Percentiles rank a stretch among this genome's conserved stretches.
phyloP scores from a whole-genome alignment of 2,888 invertebrate species.

The Hofmannophila pseudospretella region DNA sequence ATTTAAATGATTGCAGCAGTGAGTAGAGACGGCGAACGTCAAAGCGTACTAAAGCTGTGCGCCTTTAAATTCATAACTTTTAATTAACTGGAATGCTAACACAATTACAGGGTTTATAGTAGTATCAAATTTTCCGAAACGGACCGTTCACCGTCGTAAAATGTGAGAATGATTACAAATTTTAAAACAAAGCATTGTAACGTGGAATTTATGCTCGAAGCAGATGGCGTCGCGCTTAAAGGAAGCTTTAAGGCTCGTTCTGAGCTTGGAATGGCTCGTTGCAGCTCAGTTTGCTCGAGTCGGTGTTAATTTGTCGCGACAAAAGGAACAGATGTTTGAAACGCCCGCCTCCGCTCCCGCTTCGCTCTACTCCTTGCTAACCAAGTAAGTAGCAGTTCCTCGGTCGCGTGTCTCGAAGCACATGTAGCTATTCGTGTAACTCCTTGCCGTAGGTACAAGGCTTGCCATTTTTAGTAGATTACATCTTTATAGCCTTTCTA shows the following conservation, averaged over 20 bases:
- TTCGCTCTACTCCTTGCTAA: background rate
- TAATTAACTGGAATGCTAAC: constrained; percentile 75
- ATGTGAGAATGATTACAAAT: constrained; percentile 77
- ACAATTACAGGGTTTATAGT: constrained; percentile 74
- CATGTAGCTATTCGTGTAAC: background rate
- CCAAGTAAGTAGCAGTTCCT: background rate
- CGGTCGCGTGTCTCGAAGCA: background rate
- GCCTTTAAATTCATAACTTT: constrained; percentile 76
- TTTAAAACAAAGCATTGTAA: constrained; percentile 75
- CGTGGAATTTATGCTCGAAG: constrained; percentile 66
- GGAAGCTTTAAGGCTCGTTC: constrained; percentile 67
- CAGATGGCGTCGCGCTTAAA: constrained; percentile 65
- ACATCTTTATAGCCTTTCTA: too few species aligned
- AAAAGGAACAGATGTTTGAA: constrained; percentile 65
- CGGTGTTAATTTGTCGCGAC: constrained; percentile 69
- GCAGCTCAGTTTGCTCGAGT: constrained; percentile 58
- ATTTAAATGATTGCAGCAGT: constrained; percentile 45
- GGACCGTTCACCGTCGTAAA: constrained; percentile 74
- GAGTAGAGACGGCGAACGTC: constrained; percentile 49
- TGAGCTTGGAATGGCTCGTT: constrained; percentile 55
- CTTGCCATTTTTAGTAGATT: too few species aligned
- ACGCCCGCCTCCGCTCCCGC: constrained; percentile 23
- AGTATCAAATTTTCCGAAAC: constrained; percentile 76
- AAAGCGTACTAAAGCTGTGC: constrained; percentile 56
- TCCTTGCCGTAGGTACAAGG: background rate